These are phyloP conservation scores for Coptodon bakossiorum DNA, from an alignment of 2,113 vertebrate genomes.

Conservation along the genomic window DNA sequence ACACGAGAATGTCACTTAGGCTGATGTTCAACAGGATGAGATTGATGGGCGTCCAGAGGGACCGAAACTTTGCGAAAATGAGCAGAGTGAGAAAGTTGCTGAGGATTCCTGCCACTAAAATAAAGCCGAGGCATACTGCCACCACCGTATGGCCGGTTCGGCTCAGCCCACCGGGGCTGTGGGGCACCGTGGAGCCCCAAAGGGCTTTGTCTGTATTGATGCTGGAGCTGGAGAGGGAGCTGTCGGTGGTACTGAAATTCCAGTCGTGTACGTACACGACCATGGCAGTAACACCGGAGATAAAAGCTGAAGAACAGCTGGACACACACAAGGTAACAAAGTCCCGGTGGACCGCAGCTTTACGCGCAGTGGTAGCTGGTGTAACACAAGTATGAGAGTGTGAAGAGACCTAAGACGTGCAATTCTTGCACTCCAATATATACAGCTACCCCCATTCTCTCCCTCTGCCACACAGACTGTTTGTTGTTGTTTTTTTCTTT, in stretches of 20 bases:
- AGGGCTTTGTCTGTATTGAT: conserved; percentile 9
- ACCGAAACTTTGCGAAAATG: conserved; percentile 57
- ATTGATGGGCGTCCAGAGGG: conserved; percentile 69
- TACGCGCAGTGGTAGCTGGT: not conserved
- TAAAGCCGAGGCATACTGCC: conserved; percentile 65
- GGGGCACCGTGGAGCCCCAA: not conserved
- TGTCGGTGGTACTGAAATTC: conserved; percentile 63
- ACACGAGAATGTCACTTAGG: conserved; percentile 70
- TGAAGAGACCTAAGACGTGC: not conserved
- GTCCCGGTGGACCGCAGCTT: not conserved
- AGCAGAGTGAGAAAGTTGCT: conserved; percentile 61
- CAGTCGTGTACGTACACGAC: conserved; percentile 25
- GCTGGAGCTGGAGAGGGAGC: not conserved
- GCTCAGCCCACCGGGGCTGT: conserved; percentile 42
- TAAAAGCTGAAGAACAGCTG: not conserved
- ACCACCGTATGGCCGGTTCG: conserved; percentile 61
- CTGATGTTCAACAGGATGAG: conserved; percentile 74
- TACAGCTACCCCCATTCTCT: not conserved
- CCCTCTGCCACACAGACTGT: not conserved
- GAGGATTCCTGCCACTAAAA: conserved; percentile 60
- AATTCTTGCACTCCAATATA: not conserved
- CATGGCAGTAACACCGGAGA: conserved; percentile 24
- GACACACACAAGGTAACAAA: not conserved
- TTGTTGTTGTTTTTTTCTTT: not conserved
- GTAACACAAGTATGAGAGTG: not conserved